Base-by-base conservation (phyloP, 2,113 vertebrate genomes). In the Hydrolagus affinis region DNA sequence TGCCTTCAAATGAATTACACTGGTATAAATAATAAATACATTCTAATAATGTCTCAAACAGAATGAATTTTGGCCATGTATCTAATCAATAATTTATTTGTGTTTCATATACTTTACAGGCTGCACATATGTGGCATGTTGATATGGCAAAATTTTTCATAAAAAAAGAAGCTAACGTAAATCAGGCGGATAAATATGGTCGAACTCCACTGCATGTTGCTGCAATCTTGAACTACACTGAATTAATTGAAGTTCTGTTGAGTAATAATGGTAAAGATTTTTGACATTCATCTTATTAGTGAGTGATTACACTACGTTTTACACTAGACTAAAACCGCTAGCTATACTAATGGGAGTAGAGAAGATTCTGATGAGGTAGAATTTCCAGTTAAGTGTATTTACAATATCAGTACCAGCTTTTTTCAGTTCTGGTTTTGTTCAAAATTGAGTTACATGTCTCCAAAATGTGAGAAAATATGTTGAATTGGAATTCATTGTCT, bases 191-290 rank as follows among this genome's bases (percentile, higher is more conserved):
- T 68, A 10, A 28, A 19, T 83, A 83, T 32, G 78, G 78, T 21
- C 78, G 78, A 83, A 83, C 78, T 66, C 25, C 78, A 68, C 78
- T 83, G 4, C 78, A 83, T 32, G 78, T 83, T 30, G 78, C 78
- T 83, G 78, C 78, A 21, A 9, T 62, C 17, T 83, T 83, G 78
- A 83, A 83, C 62, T 68, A 83, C 28, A 30, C 59, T 83, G 25
- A 15, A 68, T 32, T 83, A 15, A 83, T 83, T 12, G 62, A 32
- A 10, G 14, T 83, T 60, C 32, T 83, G 30, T 66, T 83, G 32
- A 8, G 30, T 32, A 19, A 83, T 68, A 30, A 83, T 68, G 78
- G 78, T 83, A 83, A 83, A 60, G 12, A 80, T 30, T 8, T 64
- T 80, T 77, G 11, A 80, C 28, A 4, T n/a, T n/a, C n/a, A n/a